Base-by-base conservation (phyloP, 2,888 invertebrate species). In the Cinara cedri region DNA sequence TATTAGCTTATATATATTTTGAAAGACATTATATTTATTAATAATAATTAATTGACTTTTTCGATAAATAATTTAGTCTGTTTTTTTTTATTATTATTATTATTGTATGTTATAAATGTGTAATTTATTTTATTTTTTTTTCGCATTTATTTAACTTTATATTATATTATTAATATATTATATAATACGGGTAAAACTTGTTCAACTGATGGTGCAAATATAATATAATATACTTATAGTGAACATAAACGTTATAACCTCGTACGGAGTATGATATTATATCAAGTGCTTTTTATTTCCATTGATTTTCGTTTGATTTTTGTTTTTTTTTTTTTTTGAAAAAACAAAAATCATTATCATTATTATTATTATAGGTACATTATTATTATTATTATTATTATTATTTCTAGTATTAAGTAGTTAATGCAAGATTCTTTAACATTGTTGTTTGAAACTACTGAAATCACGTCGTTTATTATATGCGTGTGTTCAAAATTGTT, bases 181-280 rank as follows among this genome's bases (percentile, higher is more conserved):
- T 54, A 51, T 34, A 21, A 68, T 72, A 75, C 74, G 74, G 74
- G 65, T 75, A 75, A 72, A 65, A 75, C 74, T 63, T 75, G 74
- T 75, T 75, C 74, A 75, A 75, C 74, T 75, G 54, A 75, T 75
- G 74, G 74, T 75, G 74, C 74, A 75, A 75, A 65, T 65, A 75
- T 24, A 34, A 34, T 34, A 63, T 65, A 63, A 42, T 75, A 75
- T 74, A 42, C 26, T 63, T 74, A 74, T 74, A 65, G 74, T 65
- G 74, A 75, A 75, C 74, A 75, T 65, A 24, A 65, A 14, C 65
- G 54, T n/a, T n/a, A n/a, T 65, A 54, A 75, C 65, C 74, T 75
- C 63, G 65, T 75, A 75, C n/a, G 54, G 63, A 74, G 63, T 74
- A 51, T 62, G n/a, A 34, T 34, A n/a, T n/a, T 60, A 26, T 42